Conservation (phyloP, 2,888 invertebrate genomes). For the Rhagophthalmus giganteus region DNA sequence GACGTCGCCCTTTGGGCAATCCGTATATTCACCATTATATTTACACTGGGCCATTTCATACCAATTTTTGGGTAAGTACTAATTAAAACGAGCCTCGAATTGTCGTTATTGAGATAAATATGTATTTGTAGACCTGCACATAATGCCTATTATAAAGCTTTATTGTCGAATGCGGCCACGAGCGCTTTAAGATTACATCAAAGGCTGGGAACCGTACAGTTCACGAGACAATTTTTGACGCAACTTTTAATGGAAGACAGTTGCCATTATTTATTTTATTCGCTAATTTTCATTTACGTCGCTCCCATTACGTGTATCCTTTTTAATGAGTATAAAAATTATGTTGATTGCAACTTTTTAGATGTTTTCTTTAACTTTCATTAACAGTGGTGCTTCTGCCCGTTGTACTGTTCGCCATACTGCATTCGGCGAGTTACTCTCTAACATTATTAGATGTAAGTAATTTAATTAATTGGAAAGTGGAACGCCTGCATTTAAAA, state of each 20-base stretch:
- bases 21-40: conserved; percentile 80
- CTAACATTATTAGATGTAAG: conserved; percentile 89
- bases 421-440: conserved; percentile 92
- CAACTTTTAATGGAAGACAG: conserved; percentile 86
- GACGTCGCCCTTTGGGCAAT: conserved; percentile 87
- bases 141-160: conserved; percentile 87
- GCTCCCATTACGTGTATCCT: conserved; percentile 88
- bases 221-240: conserved; percentile 82
- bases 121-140: conserved; percentile 66
- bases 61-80: conserved; percentile 83
- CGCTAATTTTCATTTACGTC: conserved; percentile 90
- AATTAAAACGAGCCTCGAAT: too few relatives aligned
- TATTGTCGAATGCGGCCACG: conserved; percentile 91
- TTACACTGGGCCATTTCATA: conserved; percentile 80
- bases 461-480: conserved; percentile 48
- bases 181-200: conserved; percentile 95
- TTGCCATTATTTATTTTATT: conserved; percentile 95
- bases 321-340: too few relatives aligned
- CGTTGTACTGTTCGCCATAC: conserved; percentile 85
- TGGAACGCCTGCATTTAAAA: background rate
- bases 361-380: conserved; percentile 47
- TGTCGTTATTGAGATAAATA: too few relatives aligned
- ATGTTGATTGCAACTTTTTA: background rate
- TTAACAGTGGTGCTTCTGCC: conserved; percentile 90
- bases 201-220: conserved; percentile 80